Conservation (phyloP, 1,140 invertebrate species). For the Brachionus paranguensis region DNA sequence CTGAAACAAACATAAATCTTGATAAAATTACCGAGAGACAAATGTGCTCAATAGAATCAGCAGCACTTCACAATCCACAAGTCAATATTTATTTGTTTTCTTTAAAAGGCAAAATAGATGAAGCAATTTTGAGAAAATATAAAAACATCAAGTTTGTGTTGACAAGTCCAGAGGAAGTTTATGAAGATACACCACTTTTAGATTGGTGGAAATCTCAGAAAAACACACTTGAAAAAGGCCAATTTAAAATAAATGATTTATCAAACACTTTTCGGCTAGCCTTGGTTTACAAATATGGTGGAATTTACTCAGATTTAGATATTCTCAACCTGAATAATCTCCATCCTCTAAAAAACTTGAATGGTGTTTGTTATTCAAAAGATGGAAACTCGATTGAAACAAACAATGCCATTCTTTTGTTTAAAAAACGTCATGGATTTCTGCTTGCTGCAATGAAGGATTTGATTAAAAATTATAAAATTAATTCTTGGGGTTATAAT, state of each 20-base stretch:
- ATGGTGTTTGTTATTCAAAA: neutral
- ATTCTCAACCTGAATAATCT: neutral
- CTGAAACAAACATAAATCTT: too few relatives aligned
- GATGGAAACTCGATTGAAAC: neutral
- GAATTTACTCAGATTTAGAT: neutral
- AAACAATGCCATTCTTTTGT: neutral
- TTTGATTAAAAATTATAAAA: neutral
- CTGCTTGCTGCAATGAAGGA: neutral
- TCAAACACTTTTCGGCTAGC: neutral
- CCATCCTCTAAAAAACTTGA: neutral
- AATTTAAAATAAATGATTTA: neutral
- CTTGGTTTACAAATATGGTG: neutral
- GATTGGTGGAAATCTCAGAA: neutral
- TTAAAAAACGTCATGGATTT: neutral
- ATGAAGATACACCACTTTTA: neutral
- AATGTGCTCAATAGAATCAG: neutral
- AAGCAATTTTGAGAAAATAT: neutral
- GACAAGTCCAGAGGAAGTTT: neutral
- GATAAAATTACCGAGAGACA: too few relatives aligned
- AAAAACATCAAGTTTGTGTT: neutral
- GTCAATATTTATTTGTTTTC: neutral
- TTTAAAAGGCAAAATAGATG: neutral
- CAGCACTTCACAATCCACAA: neutral
- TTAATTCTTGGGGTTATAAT: neutral
- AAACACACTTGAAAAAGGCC: neutral